phyloP scores from a whole-genome alignment of 1,140 invertebrate species.

The Chlorops oryzae region DNA sequence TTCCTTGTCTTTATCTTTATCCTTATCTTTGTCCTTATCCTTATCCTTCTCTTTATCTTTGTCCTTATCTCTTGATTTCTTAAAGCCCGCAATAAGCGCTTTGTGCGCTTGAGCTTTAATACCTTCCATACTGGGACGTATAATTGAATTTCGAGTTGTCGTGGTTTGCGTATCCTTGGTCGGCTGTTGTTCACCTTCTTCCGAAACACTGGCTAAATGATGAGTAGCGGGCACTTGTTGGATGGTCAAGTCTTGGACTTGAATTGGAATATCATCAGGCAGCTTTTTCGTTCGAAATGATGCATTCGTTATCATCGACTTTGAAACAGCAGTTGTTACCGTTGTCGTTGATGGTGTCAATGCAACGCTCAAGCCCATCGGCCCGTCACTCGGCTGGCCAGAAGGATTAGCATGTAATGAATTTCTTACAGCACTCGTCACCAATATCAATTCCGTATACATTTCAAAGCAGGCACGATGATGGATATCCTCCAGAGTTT shows the following conservation, averaged over 20 bases:
- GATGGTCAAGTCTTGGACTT: slow-evolving; percentile 38
- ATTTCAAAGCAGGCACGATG: slow-evolving; percentile 80
- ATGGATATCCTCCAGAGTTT: slow-evolving; percentile 81
- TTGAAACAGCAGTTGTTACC: slow-evolving; percentile 68
- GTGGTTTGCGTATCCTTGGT: slow-evolving; percentile 34
- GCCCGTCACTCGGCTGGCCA: slow-evolving; percentile 67
- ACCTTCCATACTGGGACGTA: slow-evolving; percentile 44
- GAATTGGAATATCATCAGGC: slow-evolving; percentile 55
- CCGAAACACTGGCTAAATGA: slow-evolving; percentile 38
- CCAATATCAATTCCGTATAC: slow-evolving; percentile 79
- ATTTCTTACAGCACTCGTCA: slow-evolving; percentile 83
- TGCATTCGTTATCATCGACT: slow-evolving; percentile 95
- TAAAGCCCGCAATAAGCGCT: slow-evolving; percentile 44
- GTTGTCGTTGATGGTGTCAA: slow-evolving; percentile 72
- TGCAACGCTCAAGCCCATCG: slow-evolving; percentile 73
- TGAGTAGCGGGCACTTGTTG: slow-evolving; percentile 29
- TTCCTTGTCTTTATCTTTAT: slow-evolving; percentile 42
- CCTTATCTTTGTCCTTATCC: slow-evolving; percentile 7
- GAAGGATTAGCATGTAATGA: slow-evolving; percentile 68
- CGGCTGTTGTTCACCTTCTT: slow-evolving; percentile 35
- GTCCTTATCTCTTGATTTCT: slow-evolving; percentile 44
- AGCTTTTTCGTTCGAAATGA: slow-evolving; percentile 94
- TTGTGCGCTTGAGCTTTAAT: slow-evolving; percentile 46
- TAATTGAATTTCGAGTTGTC: slow-evolving; percentile 34
- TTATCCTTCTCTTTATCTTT: slow-evolving; percentile 36